Base-by-base conservation (phyloP, 2,888 invertebrate genomes). In the Sipunculus nudus region DNA sequence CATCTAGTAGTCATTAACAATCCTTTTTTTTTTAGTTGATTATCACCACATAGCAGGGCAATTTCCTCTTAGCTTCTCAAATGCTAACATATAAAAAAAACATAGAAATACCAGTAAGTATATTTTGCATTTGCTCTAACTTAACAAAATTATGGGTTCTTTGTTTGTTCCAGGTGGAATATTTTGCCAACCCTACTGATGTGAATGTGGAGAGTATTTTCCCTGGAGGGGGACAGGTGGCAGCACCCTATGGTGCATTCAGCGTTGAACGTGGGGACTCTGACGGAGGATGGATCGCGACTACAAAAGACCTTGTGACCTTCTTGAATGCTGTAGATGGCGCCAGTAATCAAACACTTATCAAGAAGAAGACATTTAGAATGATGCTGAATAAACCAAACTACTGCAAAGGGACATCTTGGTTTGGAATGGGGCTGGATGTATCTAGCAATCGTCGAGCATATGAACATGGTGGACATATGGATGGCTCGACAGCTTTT, bases 401-500 rank as follows among this genome's bases (percentile, higher is more conserved):
- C 26, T 76, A 68, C 63, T 70, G 65, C 46, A 50, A 61, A 32
- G 74, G 73, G 8, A 53, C 65, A 6, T 54, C 48, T 28, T 63
- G 63, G 63, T 79, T 78, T 65, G 79, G 79, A 1, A 53, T 77
- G 39, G 79, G 79, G 10, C 61, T 78, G 46, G 77, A 78, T 58
- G 65, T 78, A 5, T 72, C 76, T 48, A 75, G 78, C 53, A 46
- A 58, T 32, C 74, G 78, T 1, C 35, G 47, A 38, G 70, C 73
- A 16, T 79, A 74, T 69, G 78, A 78, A 28, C 79, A 79, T 57
- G 76, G 77, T 4, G 79, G 79, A 1, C 74, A 73, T 6, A 76
- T 79, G 75, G 78, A 78, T 32, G 79, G 79, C 1, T 74, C 78
- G 10, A 74, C 77, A n/a, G 61, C 74, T 3, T 74, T 72, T 16